These are phyloP conservation scores for Thinocorus orbignyianus DNA, from an alignment of 2,113 vertebrate genomes.

Conservation along the genomic window DNA sequence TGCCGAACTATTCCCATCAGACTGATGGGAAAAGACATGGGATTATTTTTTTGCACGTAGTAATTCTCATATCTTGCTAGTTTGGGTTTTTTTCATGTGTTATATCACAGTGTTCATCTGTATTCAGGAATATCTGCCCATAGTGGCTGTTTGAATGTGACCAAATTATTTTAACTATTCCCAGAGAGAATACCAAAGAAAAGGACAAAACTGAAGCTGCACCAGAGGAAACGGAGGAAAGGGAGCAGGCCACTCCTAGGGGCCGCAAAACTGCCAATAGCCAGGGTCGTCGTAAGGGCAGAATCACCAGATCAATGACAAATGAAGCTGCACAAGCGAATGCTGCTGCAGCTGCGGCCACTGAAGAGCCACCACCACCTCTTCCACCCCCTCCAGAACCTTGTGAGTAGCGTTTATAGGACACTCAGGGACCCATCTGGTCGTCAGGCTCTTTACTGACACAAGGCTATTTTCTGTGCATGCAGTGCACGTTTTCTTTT, in stretches of 20 bases:
- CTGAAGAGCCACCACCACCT: constrained; percentile 84
- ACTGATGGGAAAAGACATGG: not conserved
- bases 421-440: not conserved
- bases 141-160: not conserved
- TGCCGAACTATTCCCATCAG: not conserved
- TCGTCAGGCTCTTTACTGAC: not conserved
- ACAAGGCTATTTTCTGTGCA: not conserved
- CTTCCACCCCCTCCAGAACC: constrained; percentile 83
- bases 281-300: constrained; percentile 94
- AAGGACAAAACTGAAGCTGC: constrained; percentile 91
- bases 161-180: not conserved
- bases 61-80: not conserved
- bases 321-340: constrained; percentile 90
- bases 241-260: constrained; percentile 88
- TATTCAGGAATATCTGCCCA: not conserved
- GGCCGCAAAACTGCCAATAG: constrained; percentile 98
- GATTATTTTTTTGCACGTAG: not conserved
- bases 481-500: not conserved
- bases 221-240: constrained; percentile 92
- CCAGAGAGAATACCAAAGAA: constrained; percentile 94
- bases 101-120: not conserved
- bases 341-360: constrained; percentile 78
- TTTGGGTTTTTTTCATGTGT: not conserved
- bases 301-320: constrained; percentile 98
- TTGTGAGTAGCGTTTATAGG: constrained; percentile 68